Evolutionary conservation across 2,888 invertebrate species (phyloP).

Genomic region (Scaptomyza polygonia): DNA sequence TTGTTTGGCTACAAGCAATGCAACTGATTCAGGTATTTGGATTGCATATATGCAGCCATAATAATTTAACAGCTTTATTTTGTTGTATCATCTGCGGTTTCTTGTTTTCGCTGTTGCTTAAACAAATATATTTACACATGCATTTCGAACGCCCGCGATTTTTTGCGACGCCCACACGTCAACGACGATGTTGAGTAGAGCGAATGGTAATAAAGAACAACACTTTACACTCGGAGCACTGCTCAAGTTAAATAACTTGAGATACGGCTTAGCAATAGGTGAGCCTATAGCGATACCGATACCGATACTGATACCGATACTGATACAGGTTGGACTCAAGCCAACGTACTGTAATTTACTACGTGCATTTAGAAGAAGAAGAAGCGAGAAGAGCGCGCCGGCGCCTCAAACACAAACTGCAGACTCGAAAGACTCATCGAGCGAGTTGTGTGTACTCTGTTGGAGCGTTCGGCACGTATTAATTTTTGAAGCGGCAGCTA

Average conservation of each 20-base stretch:
- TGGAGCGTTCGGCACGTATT: conserved; percentile 81
- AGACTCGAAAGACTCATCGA: conserved; percentile 27
- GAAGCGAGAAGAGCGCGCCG: conserved; percentile 19
- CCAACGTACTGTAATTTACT: conserved; percentile 14
- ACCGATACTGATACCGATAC: conserved; percentile 15
- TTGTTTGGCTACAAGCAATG: conserved; percentile 28
- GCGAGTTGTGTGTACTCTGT: conserved; percentile 72
- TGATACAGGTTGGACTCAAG: conserved; percentile 19
- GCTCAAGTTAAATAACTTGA: conserved; percentile 40
- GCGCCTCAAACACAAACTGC: conserved; percentile 26
- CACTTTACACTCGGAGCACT: conserved; percentile 35
- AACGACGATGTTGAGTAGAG: conserved; percentile 26
- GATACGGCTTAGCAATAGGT: conserved; percentile 24
- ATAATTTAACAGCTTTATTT: conserved; percentile 61
- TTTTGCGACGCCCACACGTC: conserved; percentile 52
- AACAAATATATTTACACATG: conserved; percentile 60
- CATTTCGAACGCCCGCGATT: conserved; percentile 24
- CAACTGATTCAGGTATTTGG: conserved; percentile 35
- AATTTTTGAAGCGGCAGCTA: conserved; percentile 75
- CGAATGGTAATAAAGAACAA: conserved; percentile 31
- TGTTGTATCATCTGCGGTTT: conserved; percentile 22
- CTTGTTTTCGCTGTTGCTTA: conserved; percentile 15
- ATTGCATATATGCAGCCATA: conserved; percentile 37
- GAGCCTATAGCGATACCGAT: conserved; percentile 3
- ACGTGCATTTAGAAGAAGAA: conserved; percentile 15